Evolutionary conservation across 2,797 vertebrate species (phyloP).

Genomic region (Pseudochirops cupreus): DNA sequence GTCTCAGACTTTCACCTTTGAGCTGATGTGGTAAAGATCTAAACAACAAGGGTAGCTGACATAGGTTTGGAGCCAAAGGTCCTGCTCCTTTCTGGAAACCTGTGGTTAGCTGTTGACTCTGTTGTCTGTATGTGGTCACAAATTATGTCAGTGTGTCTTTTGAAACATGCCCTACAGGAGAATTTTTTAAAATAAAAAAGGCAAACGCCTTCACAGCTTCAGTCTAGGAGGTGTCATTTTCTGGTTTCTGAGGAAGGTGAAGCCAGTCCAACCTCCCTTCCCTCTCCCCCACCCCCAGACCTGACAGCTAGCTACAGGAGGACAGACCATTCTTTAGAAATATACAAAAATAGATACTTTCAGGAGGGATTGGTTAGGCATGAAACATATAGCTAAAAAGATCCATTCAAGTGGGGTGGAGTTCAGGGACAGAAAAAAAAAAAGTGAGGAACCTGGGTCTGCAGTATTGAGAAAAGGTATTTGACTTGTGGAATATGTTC

Average conservation of each 20-base stretch:
- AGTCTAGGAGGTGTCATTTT: conserved; percentile 50
- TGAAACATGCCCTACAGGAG: conserved; percentile 7
- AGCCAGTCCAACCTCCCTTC: not conserved
- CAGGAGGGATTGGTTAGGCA: not conserved
- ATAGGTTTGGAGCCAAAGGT: conserved; percentile 18
- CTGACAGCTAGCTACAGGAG: conserved; percentile 15
- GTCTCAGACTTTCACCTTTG: not conserved
- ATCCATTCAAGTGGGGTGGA: not conserved
- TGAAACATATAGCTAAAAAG: conserved; percentile 39
- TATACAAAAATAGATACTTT: not conserved
- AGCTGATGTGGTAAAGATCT: conserved; percentile 23
- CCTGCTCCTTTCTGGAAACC: not conserved
- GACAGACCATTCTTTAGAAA: conserved; percentile 57
- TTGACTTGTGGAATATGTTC: conserved; percentile 49
- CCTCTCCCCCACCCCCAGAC: not conserved
- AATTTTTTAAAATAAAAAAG: conserved; percentile 25
- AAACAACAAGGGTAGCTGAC: conserved; percentile 1
- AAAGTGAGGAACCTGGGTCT: not conserved
- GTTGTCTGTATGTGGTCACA: conserved; percentile 48
- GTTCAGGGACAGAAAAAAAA: conserved; percentile 2
- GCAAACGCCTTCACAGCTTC: conserved; percentile 26
- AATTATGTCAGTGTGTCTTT: conserved; percentile 52
- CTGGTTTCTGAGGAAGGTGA: conserved; percentile 42
- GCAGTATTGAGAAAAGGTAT: conserved; percentile 13
- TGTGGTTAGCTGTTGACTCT: not conserved